Percentiles rank a stretch among this genome's conserved stretches.
These are phyloP conservation scores for Macropodus opercularis DNA, from an alignment of 2,797 vertebrate species.

Conservation along the genomic window DNA sequence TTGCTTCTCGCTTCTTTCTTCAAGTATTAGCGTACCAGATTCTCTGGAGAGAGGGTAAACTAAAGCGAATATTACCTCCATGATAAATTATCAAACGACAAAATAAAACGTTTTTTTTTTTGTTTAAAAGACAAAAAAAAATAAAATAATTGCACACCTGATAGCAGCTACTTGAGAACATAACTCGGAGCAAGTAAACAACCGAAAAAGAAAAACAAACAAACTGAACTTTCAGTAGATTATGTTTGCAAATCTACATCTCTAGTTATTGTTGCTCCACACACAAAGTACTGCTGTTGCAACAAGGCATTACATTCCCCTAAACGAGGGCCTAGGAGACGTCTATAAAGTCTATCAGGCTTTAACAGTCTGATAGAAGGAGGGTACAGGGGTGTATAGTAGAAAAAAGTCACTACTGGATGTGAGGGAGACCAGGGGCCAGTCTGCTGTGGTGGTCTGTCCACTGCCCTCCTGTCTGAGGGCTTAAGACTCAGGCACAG, in stretches of 20 bases:
- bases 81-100: conserved; percentile 78
- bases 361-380: conserved; percentile 54
- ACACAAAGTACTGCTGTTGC: conserved; percentile 84
- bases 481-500: conserved; percentile 87
- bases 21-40: conserved; percentile 84
- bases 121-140: conserved; percentile 78
- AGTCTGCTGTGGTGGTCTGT: conserved; percentile 56
- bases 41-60: conserved; percentile 73
- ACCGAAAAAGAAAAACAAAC: conserved; percentile 40
- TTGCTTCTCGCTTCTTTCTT: conserved; percentile 79
- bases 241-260: conserved; percentile 84
- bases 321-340: conserved; percentile 65
- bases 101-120: conserved; percentile 67
- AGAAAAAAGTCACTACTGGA: conserved; percentile 66
- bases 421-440: conserved; percentile 48
- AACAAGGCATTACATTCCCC: conserved; percentile 83
- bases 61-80: conserved; percentile 73
- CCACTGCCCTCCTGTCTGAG: conserved; percentile 54
- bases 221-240: conserved; percentile 80
- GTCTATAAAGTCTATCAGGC: conserved; percentile 66
- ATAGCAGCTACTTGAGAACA: conserved; percentile 90
- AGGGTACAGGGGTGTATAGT: conserved; percentile 50
- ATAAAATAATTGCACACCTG: conserved; percentile 85
- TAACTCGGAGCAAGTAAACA: conserved; percentile 78
- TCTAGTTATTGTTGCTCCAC: conserved; percentile 81